Evolutionary conservation across 1,140 invertebrate species (phyloP).

Genomic region (Stegodyphus mimosarum): DNA sequence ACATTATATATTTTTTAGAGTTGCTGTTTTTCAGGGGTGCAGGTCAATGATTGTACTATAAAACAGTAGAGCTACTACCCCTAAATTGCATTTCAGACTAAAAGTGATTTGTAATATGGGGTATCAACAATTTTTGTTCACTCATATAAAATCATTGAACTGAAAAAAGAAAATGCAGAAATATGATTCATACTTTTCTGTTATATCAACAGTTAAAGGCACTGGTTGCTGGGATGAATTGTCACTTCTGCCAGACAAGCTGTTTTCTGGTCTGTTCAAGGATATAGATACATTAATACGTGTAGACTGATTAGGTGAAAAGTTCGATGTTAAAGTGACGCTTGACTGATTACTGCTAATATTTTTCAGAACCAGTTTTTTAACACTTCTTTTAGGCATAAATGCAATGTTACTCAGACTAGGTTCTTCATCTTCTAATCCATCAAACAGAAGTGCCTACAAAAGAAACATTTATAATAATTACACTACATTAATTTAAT

Average conservation of each 20-base stretch:
- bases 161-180: neutral
- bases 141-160: neutral
- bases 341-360: conserved; percentile 53
- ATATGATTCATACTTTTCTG: conserved; percentile 47
- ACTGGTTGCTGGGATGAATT: conserved; percentile 5
- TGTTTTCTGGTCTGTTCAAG: conserved; percentile 27
- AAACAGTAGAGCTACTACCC: neutral
- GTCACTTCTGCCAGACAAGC: neutral
- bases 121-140: neutral
- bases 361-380: conserved; percentile 71
- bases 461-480: neutral
- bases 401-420: conserved; percentile 69
- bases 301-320: conserved; percentile 23
- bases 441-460: conserved; percentile 70
- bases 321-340: conserved; percentile 37
- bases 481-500: too few relatives aligned
- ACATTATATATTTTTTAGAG: too few relatives aligned
- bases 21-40: too few relatives aligned
- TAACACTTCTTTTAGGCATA: conserved; percentile 71
- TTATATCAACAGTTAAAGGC: conserved; percentile 51
- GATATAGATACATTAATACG: conserved; percentile 54
- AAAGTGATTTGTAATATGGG: neutral
- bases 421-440: conserved; percentile 70
- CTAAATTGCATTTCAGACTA: neutral
- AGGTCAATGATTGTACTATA: neutral